Percentiles rank a stretch among this genome's conserved stretches.
Evolutionary conservation across 30 jellyfish, hydroid and myxozoan species (phyloP).

Genomic region (Nemopilema nomurai): DNA sequence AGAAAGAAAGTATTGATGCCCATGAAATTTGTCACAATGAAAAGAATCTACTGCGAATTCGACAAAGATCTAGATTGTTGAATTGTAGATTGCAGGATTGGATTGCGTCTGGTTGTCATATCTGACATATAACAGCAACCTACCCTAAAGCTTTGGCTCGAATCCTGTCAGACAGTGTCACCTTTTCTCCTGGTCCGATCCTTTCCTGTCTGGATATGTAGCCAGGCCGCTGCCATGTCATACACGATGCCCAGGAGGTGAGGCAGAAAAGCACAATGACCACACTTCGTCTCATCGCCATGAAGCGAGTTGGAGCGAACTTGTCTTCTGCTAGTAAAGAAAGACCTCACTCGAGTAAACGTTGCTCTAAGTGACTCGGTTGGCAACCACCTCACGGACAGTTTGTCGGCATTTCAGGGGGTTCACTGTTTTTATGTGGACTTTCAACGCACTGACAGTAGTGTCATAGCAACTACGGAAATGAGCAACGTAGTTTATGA

Average conservation of each 20-base stretch:
- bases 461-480: too few relatives aligned
- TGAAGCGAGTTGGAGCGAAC: not conserved
- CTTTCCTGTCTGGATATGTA: slow-evolving; percentile 29
- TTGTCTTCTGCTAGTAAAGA: not conserved
- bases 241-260: not conserved
- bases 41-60: too few relatives aligned
- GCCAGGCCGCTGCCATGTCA: slow-evolving; percentile 9
- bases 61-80: too few relatives aligned
- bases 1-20: too few relatives aligned
- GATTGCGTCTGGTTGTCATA: too few relatives aligned
- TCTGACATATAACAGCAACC: not conserved
- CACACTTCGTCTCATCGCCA: not conserved
- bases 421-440: too few relatives aligned
- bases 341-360: not conserved
- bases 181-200: slow-evolving; percentile 44
- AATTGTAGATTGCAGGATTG: too few relatives aligned
- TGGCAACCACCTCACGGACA: not conserved
- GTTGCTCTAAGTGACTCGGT: not conserved
- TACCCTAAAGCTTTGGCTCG: slow-evolving; percentile 63
- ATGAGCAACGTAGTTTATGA: too few relatives aligned
- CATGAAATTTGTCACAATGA: too few relatives aligned
- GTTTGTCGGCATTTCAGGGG: too few relatives aligned
- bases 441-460: too few relatives aligned
- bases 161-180: slow-evolving; percentile 29
- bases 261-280: not conserved